phyloP scores from a whole-genome alignment of 2,113 vertebrate genomes.

The Ceratotherium simum region DNA sequence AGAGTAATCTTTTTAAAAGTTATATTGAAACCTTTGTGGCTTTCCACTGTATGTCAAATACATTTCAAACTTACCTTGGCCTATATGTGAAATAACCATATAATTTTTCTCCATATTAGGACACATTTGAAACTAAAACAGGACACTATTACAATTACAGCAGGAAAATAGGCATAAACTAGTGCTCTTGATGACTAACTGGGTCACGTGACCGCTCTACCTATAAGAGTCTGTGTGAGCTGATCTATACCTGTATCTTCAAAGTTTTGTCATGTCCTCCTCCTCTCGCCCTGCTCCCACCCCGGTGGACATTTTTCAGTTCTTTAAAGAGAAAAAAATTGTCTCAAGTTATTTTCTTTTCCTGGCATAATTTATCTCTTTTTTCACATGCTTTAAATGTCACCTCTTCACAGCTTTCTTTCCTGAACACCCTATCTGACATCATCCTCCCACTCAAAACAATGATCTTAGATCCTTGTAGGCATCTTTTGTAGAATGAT shows the following conservation, averaged over 20 bases:
- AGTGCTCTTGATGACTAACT: background rate
- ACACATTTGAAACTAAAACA: accelerated
- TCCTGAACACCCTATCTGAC: background rate
- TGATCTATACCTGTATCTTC: background rate
- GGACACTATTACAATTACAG: background rate
- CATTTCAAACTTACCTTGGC: background rate
- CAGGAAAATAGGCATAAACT: background rate
- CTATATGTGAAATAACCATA: background rate
- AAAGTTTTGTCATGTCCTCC: background rate
- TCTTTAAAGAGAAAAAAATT: background rate
- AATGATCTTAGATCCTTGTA: background rate
- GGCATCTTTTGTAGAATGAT: background rate
- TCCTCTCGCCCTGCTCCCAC: background rate
- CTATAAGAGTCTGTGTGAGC: background rate
- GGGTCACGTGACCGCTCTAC: background rate
- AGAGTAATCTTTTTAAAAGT: background rate
- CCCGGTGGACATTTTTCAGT: background rate
- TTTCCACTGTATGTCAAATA: background rate
- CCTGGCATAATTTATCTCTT: background rate
- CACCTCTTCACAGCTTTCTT: background rate
- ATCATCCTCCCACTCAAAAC: background rate
- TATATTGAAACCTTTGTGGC: background rate
- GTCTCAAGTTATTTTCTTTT: background rate
- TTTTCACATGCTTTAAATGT: background rate
- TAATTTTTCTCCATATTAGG: background rate